Base-by-base conservation (phyloP, 2,113 vertebrate species). In the Platycercus adscitus region DNA sequence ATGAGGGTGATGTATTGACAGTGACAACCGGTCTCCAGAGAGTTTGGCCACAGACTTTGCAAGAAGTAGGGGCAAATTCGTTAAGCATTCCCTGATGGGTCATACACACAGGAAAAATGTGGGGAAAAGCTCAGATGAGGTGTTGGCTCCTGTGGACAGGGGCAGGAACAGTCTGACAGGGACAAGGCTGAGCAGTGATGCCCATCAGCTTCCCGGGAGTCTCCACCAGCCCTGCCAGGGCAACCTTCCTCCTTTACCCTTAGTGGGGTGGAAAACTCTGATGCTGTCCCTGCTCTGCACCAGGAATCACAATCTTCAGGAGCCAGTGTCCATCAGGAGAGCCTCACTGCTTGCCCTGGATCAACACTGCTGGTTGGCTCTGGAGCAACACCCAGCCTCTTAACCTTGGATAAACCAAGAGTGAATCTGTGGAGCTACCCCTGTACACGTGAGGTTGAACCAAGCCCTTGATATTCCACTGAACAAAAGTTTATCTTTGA, bases 201-300 rank as follows among this genome's bases (percentile, higher is more conserved):
- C 21, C 26, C 7, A 1, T 24, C n/a, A 56, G 63, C 17, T 17
- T 33, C 49, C 46, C 1, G 1, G 17, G 39, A 81, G 75, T 47
- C 29, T n/a, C 20, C 1, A 6, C 37, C 66, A 39, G 68, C 56
- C n/a, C 58, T 47, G 13, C 29, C 2, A 2, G 29, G 16, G 9
- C 35, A 88, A 8, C 55, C 60, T 91, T 83, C 4, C 1, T 47
- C 61, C 81, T 71, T 61, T 28, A 56, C 15, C 25, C 46, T 1
- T 0, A 35, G 35, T 1, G 14, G 64, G 55, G 31, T 10, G 15
- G 24, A 3, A 19, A 81, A 50, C 2, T 13, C n/a, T 21, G 81
- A 16, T 2, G 0, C 26, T 47, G 44, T 21, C 20, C 41, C 66
- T 49, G 50, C 31, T 60, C 35, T n/a, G 0, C 0, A 1, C 23